Conservation (phyloP, 1,140 invertebrate genomes). For the Psilanteris sp. region DNA sequence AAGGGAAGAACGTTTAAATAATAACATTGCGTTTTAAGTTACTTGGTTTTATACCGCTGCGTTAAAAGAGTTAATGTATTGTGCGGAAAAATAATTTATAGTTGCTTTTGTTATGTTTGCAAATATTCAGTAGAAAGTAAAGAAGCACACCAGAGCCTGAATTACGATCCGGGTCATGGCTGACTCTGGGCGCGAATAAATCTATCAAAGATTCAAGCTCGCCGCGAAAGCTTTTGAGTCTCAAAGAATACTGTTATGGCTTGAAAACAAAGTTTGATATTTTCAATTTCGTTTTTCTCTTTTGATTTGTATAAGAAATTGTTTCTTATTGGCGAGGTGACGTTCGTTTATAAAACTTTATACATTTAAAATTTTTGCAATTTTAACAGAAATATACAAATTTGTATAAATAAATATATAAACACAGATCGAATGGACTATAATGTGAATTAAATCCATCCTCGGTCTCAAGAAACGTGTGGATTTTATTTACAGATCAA, state of each 20-base stretch:
- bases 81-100: slow-evolving; percentile 33
- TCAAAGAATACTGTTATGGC: slow-evolving; percentile 36
- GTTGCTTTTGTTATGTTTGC: slow-evolving; percentile 51
- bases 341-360: slow-evolving; percentile 25
- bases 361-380: background rate
- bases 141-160: slow-evolving; percentile 55
- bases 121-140: slow-evolving; percentile 51
- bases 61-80: slow-evolving; percentile 48
- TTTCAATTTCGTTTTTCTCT: slow-evolving; percentile 38
- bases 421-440: too few species aligned
- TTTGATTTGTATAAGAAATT: slow-evolving; percentile 29
- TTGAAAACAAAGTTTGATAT: slow-evolving; percentile 54
- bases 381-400: slow-evolving; percentile 7
- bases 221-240: slow-evolving; percentile 45
- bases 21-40: slow-evolving; percentile 24
- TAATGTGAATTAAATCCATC: too few species aligned
- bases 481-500: too few species aligned
- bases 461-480: too few species aligned
- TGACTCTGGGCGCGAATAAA: slow-evolving; percentile 46
- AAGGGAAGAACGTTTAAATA: slow-evolving; percentile 1
- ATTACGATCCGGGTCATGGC: slow-evolving; percentile 54
- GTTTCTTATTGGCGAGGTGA: slow-evolving; percentile 1
- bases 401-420: background rate
- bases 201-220: slow-evolving; percentile 55
- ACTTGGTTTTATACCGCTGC: slow-evolving; percentile 11